Conservation (phyloP, 2,888 invertebrate species). For the Plutella xylostella region DNA sequence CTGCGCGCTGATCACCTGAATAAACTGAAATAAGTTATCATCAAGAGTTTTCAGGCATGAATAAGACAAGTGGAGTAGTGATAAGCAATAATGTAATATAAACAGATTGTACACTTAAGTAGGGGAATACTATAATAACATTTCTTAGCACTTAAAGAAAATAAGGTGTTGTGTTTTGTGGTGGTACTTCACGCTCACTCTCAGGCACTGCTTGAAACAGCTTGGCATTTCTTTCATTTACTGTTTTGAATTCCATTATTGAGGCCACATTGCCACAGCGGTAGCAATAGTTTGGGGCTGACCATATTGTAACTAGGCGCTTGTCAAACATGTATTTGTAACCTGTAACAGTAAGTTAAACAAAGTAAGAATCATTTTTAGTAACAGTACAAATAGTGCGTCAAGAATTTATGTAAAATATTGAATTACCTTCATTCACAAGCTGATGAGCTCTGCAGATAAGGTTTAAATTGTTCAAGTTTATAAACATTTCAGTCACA, state of each 20-base stretch:
- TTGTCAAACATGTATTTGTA: constrained; percentile 99
- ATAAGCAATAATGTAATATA: no score
- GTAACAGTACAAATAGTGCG: not conserved
- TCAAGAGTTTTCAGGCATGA: no score
- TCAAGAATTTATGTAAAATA: not conserved
- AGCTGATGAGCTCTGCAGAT: constrained; percentile 99
- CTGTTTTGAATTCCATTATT: constrained; percentile 89
- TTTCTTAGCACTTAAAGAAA: constrained; percentile 78
- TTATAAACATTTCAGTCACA: constrained; percentile 95
- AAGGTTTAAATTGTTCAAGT: constrained; percentile 89
- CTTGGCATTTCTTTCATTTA: constrained; percentile 82
- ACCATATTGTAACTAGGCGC: constrained; percentile 98
- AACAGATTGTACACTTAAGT: no score
- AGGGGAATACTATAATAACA: constrained; percentile 37
- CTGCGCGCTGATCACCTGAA: no score
- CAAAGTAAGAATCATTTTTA: not conserved
- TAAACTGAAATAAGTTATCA: no score
- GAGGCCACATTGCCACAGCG: constrained; percentile 99
- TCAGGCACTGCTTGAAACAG: constrained; percentile 97
- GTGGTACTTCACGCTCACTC: constrained; percentile 91
- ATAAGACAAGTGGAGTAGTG: no score
- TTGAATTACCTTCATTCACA: constrained; percentile 91
- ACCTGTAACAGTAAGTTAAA: constrained; percentile 67
- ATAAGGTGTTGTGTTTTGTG: constrained; percentile 94
- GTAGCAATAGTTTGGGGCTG: constrained; percentile 99